phyloP scores from a whole-genome alignment of 2,888 invertebrate genomes.

The Lithosia quadra region DNA sequence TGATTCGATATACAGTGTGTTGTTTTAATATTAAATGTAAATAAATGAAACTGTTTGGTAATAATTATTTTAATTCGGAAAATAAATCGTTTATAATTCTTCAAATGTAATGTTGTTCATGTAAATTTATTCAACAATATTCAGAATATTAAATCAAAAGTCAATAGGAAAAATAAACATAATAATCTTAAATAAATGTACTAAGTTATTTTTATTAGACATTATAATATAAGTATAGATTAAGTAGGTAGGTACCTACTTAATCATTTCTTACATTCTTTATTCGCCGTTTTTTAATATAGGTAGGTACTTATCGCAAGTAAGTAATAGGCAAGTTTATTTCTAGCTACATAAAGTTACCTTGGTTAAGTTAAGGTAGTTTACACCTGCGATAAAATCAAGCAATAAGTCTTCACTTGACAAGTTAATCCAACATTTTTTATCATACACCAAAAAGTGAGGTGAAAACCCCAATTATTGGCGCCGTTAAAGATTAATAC shows the following conservation, averaged over 20 bases:
- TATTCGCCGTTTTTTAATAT: not conserved
- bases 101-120: not conserved
- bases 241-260: not conserved
- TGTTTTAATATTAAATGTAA: not conserved
- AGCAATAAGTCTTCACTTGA: conserved; percentile 20
- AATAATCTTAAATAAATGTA: not conserved
- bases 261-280: not conserved
- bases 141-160: not conserved
- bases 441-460: conserved; percentile 33
- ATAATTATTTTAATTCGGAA: no score
- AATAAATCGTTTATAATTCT: not conserved
- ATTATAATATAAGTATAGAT: no score
- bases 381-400: conserved; percentile 25
- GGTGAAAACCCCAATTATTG: conserved; percentile 59
- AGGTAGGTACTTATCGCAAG: not conserved
- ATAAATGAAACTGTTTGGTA: not conserved
- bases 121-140: not conserved
- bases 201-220: not conserved
- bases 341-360: conserved; percentile 6
- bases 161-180: not conserved
- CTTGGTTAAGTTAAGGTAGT: conserved; percentile 15
- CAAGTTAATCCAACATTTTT: conserved; percentile 24
- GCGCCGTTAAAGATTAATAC: conserved; percentile 57
- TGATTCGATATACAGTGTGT: not conserved
- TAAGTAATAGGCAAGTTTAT: conserved; percentile 8